phyloP scores from a whole-genome alignment of 1,140 invertebrate species.

The Euura saliciscinereae region DNA sequence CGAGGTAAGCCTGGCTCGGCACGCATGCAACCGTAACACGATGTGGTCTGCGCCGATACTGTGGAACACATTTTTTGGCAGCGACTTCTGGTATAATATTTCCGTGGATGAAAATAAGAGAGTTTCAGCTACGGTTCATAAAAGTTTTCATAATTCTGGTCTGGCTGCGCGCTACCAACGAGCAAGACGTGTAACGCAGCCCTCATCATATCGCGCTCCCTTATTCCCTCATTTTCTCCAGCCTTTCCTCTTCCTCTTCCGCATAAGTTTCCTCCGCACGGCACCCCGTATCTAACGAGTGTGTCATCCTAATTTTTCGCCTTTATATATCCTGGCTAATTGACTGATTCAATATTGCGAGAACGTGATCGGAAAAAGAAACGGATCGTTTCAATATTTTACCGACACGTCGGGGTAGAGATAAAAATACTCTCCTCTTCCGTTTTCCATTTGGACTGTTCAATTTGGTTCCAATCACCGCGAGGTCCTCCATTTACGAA shows the following conservation, averaged over 20 bases:
- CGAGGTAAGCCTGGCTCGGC: not conserved
- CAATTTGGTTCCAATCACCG: not conserved
- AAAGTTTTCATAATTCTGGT: slow-evolving; percentile 32
- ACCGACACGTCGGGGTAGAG: not conserved
- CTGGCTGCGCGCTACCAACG: not conserved
- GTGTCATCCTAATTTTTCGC: slow-evolving; percentile 35
- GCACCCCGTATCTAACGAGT: slow-evolving; percentile 25
- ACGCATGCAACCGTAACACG: slow-evolving; percentile 6
- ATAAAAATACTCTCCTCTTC: not conserved
- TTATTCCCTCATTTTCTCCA: slow-evolving; percentile 20
- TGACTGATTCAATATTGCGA: slow-evolving; percentile 48
- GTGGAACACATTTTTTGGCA: slow-evolving; percentile 21
- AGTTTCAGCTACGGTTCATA: slow-evolving; percentile 25
- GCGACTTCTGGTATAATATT: slow-evolving; percentile 31
- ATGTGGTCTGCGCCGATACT: slow-evolving; percentile 6
- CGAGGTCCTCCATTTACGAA: too few species aligned
- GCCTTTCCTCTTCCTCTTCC: not conserved
- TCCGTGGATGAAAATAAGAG: slow-evolving; percentile 11
- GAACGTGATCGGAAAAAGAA: slow-evolving; percentile 50
- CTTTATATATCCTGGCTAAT: slow-evolving; percentile 36
- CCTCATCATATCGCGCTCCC: slow-evolving; percentile 21
- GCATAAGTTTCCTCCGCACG: slow-evolving; percentile 10
- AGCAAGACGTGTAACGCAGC: slow-evolving; percentile 31
- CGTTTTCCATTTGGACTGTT: not conserved
- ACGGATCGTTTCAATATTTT: slow-evolving; percentile 40